Percentiles rank a stretch among this genome's conserved stretches.
These are phyloP conservation scores for Spisula subtruncata DNA, from an alignment of 2,888 invertebrate species.

Conservation along the genomic window DNA sequence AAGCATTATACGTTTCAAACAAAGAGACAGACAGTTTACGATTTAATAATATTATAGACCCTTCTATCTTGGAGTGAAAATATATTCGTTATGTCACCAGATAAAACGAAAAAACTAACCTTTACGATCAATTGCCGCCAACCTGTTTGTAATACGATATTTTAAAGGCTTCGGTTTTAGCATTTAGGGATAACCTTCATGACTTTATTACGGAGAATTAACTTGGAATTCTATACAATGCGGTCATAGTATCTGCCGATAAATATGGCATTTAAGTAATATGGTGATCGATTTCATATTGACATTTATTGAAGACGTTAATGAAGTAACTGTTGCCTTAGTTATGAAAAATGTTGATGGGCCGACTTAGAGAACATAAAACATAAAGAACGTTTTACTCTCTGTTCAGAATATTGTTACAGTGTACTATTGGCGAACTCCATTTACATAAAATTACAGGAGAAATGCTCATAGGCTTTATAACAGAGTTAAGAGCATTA, in stretches of 20 bases:
- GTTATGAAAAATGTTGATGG: not conserved
- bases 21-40: not conserved
- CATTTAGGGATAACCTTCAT: not conserved
- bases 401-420: not conserved
- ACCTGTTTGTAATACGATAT: not conserved
- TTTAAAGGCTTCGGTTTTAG: not conserved
- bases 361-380: not conserved
- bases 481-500: not conserved
- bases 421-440: not conserved
- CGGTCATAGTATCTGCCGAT: no score
- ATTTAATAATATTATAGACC: no score
- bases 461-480: not conserved
- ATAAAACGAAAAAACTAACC: not conserved
- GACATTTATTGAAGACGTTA: slow-evolving; percentile 11
- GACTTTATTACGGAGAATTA: no score
- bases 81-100: not conserved
- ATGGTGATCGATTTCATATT: not conserved
- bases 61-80: not conserved
- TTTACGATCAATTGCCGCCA: not conserved
- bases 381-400: not conserved
- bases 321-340: not conserved
- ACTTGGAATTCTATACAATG: no score
- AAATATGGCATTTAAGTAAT: not conserved
- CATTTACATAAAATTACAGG: not conserved
- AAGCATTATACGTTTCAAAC: not conserved